Base-by-base conservation (phyloP, 2,888 invertebrate genomes). In the Temnothorax ravouxi region DNA sequence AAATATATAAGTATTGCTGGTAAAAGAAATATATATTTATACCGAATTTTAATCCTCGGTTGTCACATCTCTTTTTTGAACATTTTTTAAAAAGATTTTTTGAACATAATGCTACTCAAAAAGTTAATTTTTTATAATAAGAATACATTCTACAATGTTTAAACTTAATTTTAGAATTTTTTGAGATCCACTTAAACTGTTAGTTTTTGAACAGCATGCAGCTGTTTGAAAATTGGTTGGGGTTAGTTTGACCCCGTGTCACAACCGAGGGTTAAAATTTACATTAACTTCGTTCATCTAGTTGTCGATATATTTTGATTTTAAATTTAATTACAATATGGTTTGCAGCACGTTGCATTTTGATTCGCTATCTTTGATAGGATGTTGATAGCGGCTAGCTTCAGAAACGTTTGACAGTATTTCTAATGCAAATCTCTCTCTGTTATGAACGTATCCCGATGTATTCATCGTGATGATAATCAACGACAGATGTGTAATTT, bases 391-490 rank as follows among this genome's bases (percentile, higher is more conserved):
- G 18, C 5, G 11, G 11, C 21, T 25, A 41, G 62, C 15, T n/a
- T n/a, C 15, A 13, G 18, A 8, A 59, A 13, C 5, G 29, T 41
- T 54, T 29, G 56, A 34, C 21, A 29, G 44, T 34, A 71, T 79
- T 79, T 71, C 72, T 71, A 79, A 79, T 61, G 79, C 72, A 79
- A 79, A 79, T 79, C n/a, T 4, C 15, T 29, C 15, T 29, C 29
- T 25, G 41, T 79, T 18, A 47, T 18, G 47, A 61, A 38, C 47
- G 34, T 47, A 71, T 18, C 38, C n/a, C 54, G 4, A 2, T 77
- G 54, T 67, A 38, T 47, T 47, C 34, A 72, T 38, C 15, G 18
- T 18, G 38, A 59, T 79, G 77, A 21, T 25, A 67, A 77, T 77
- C 41, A 54, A 5, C 34, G n/a, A 66, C 41, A 77, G 41, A 64